Conservation (phyloP, 2,113 vertebrate species). For the Struthidea cinerea region DNA sequence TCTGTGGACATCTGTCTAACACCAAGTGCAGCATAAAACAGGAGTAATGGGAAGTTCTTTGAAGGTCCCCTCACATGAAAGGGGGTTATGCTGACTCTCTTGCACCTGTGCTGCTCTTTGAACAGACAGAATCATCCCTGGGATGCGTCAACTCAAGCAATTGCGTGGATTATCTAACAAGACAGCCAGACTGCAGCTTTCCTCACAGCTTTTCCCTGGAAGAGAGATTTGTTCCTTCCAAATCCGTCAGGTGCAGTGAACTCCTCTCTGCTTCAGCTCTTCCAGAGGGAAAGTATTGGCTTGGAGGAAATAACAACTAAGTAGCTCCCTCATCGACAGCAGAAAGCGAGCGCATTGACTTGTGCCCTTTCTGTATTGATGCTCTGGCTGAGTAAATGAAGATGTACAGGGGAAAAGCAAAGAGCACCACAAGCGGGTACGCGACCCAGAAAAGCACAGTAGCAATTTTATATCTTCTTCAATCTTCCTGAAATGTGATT, state of each 20-base stretch:
- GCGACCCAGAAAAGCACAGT: background rate
- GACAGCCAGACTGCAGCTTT: background rate
- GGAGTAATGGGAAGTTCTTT: conserved; percentile 9
- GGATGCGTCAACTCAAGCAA: background rate
- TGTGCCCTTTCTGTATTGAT: conserved; percentile 50
- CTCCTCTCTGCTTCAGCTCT: background rate
- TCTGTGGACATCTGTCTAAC: background rate
- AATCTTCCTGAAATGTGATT: conserved; percentile 59
- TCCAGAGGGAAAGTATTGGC: background rate
- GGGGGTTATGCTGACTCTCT: background rate
- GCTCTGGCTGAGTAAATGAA: conserved; percentile 37
- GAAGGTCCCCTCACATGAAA: background rate
- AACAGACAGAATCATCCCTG: background rate
- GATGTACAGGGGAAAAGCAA: conserved; percentile 30
- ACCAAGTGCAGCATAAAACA: conserved; percentile 5
- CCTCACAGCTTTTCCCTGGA: background rate
- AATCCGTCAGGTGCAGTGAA: background rate
- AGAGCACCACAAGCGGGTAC: background rate
- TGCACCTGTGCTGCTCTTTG: background rate
- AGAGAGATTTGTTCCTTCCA: background rate
- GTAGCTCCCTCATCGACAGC: background rate
- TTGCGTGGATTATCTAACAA: background rate
- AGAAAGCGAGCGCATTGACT: conserved; percentile 17
- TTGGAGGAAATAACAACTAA: conserved; percentile 10
- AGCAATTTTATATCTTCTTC: conserved; percentile 42